Evolutionary conservation across 2,888 invertebrate genomes (phyloP).

Genomic region (Andrena flavipes): DNA sequence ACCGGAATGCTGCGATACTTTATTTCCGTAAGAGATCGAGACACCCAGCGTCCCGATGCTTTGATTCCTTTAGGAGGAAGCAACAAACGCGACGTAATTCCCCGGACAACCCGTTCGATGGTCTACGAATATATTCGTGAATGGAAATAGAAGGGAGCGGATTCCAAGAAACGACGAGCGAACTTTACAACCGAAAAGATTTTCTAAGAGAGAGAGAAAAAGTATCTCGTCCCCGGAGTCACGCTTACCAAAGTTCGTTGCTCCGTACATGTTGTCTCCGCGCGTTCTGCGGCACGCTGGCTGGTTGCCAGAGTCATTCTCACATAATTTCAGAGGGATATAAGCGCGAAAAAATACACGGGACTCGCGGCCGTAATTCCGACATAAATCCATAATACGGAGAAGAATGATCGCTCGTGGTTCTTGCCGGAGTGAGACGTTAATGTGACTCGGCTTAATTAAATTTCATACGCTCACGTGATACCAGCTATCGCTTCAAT

Average conservation of each 20-base stretch:
- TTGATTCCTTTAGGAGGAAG: not conserved
- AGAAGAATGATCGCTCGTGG: constrained; percentile 36
- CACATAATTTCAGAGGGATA: constrained; percentile 69
- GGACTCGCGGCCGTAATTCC: constrained; percentile 42
- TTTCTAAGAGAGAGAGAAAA: constrained; percentile 31
- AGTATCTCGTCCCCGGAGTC: constrained; percentile 59
- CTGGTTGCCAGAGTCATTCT: constrained; percentile 72
- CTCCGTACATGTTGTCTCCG: constrained; percentile 72
- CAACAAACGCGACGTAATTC: not conserved
- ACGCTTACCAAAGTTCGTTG: constrained; percentile 70
- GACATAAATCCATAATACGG: constrained; percentile 42
- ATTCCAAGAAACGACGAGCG: not conserved
- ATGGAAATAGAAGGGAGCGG: not conserved
- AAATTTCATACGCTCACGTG: constrained; percentile 36
- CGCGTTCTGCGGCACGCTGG: constrained; percentile 66
- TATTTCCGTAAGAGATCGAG: constrained; percentile 1
- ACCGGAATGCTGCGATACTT: not conserved
- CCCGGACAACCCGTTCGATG: not conserved
- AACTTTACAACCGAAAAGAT: constrained; percentile 53
- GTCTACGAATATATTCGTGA: not conserved
- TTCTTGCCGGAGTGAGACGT: constrained; percentile 25
- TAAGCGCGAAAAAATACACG: constrained; percentile 65
- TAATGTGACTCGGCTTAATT: constrained; percentile 43
- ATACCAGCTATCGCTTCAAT: constrained; percentile 37
- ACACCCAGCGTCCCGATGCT: not conserved